Percentiles rank a stretch among this genome's conserved stretches.
These are phyloP conservation scores for Lithosia quadra DNA, from an alignment of 2,888 invertebrate species.

Conservation along the genomic window DNA sequence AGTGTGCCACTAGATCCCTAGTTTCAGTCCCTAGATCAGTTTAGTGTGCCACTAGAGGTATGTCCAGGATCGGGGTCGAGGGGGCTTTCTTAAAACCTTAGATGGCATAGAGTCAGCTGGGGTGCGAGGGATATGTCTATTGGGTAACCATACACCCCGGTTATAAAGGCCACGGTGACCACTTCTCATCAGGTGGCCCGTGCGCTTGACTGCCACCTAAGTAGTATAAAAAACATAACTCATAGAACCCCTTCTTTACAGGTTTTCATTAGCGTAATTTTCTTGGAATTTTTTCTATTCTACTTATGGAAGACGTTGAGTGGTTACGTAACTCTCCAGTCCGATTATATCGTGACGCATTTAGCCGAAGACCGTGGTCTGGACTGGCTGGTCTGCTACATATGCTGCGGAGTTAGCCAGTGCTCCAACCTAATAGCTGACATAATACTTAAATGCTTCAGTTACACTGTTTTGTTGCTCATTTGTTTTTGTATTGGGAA, in stretches of 20 bases:
- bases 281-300: conserved; percentile 62
- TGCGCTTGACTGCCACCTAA: no score
- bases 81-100: no score
- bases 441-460: conserved; percentile 57
- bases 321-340: conserved; percentile 54
- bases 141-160: no score
- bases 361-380: conserved; percentile 55
- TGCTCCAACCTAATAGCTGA: conserved; percentile 60
- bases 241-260: conserved; percentile 58
- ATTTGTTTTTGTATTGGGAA: conserved; percentile 48
- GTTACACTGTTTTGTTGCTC: conserved; percentile 57
- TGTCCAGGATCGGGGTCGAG: no score
- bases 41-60: no score
- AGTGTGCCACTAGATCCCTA: no score
- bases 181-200: no score
- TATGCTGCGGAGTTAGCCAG: conserved; percentile 61
- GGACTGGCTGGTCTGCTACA: conserved; percentile 66
- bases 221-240: not conserved
- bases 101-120: no score
- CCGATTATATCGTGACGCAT: conserved; percentile 65
- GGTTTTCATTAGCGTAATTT: conserved; percentile 57
- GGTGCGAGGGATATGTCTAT: no score
- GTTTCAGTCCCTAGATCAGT: no score
- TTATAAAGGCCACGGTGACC: no score
- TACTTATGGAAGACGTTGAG: conserved; percentile 64